Evolutionary conservation across 2,113 vertebrate genomes (phyloP).

Genomic region (Psammodynastes pulverulentus): DNA sequence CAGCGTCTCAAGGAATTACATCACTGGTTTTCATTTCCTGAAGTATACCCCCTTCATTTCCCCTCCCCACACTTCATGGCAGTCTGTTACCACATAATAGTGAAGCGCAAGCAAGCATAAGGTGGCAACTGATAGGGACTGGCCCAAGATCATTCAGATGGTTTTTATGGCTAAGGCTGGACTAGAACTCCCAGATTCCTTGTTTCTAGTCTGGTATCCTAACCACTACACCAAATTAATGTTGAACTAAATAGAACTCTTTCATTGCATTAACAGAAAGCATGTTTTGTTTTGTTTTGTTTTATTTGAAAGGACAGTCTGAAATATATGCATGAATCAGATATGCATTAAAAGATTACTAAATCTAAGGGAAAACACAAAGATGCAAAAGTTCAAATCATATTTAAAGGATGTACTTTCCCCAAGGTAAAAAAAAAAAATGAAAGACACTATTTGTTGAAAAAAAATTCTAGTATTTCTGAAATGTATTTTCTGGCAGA

Average conservation of each 20-base stretch:
- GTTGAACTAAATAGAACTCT: background rate
- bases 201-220: background rate
- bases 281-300: background rate
- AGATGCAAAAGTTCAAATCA: background rate
- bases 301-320: background rate
- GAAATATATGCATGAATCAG: background rate
- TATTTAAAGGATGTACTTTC: background rate
- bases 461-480: too few relatives aligned
- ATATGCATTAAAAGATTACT: background rate
- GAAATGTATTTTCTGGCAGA: background rate
- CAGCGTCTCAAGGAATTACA: background rate
- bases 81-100: background rate
- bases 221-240: background rate
- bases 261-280: background rate
- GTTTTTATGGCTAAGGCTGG: background rate
- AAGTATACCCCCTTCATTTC: background rate
- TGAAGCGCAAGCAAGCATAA: background rate
- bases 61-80: background rate
- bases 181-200: background rate
- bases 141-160: background rate
- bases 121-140: background rate
- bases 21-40: background rate
- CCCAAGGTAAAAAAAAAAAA: background rate
- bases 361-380: background rate
- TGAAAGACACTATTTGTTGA: background rate